Conservation (phyloP, 2,888 invertebrate species). For the Microctonus hyperodae region DNA sequence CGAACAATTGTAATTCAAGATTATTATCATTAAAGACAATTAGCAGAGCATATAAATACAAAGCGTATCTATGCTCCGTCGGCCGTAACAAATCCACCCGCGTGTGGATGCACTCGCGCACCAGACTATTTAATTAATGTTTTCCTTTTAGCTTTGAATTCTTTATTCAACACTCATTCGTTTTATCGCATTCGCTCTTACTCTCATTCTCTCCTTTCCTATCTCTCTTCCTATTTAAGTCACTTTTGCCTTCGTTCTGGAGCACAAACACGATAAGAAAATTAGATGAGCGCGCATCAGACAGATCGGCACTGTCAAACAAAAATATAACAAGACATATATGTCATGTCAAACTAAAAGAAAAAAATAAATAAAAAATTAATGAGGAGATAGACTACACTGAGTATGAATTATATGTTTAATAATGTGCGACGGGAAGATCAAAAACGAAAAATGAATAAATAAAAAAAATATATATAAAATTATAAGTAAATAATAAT, state of each 20-base stretch:
- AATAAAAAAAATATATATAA: background rate
- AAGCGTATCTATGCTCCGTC: conserved; percentile 57
- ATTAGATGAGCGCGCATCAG: conserved; percentile 14
- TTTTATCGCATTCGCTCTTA: background rate
- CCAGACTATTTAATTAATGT: conserved; percentile 35
- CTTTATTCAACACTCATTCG: conserved; percentile 17
- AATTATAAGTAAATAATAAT: background rate
- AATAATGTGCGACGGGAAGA: background rate
- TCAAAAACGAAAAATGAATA: background rate
- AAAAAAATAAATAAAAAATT: conserved; percentile 5
- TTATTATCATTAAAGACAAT: conserved; percentile 61
- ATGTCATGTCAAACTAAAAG: conserved; percentile 4
- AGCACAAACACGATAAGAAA: conserved; percentile 24
- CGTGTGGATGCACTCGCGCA: conserved; percentile 26
- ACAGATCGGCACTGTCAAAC: conserved; percentile 20
- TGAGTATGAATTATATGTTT: background rate
- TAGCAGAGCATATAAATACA: conserved; percentile 61
- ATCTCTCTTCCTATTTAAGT: background rate
- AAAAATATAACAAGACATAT: conserved; percentile 8
- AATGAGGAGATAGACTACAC: background rate
- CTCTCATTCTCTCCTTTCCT: background rate
- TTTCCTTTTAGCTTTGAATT: conserved; percentile 19
- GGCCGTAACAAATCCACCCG: conserved; percentile 51
- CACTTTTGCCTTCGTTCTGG: background rate
- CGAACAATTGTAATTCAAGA: conserved; percentile 44